Evolutionary conservation across 2,888 invertebrate genomes (phyloP).

Genomic region (Ennomos quercinarius): DNA sequence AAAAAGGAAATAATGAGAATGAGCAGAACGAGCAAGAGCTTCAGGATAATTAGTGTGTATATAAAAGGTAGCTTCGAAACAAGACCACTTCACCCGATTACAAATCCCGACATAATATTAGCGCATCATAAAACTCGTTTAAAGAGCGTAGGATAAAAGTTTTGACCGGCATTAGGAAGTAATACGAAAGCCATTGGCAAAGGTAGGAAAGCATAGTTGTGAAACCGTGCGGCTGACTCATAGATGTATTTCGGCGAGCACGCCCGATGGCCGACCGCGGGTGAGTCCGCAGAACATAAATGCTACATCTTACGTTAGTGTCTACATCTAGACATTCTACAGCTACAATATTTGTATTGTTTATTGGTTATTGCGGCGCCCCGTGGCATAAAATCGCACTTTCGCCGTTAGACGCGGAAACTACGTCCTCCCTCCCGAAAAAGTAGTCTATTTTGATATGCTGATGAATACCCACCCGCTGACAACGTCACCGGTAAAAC

Average conservation of each 20-base stretch:
- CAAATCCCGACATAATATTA: constrained; percentile 5
- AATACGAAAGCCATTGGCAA: constrained; percentile 81
- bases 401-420: too few species aligned
- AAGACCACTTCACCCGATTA: neutral
- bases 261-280: constrained; percentile 42
- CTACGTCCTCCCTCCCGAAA: too few species aligned
- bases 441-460: too few species aligned
- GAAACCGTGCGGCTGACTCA: constrained; percentile 79
- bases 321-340: constrained; percentile 36
- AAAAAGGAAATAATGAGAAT: too few species aligned
- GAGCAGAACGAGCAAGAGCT: too few species aligned
- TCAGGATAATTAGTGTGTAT: too few species aligned
- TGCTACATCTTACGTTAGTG: constrained; percentile 45
- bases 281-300: constrained; percentile 49
- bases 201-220: constrained; percentile 78
- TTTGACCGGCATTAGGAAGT: constrained; percentile 73
- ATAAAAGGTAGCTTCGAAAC: too few species aligned
- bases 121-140: constrained; percentile 15
- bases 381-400: too few species aligned
- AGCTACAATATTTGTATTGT: constrained; percentile 10
- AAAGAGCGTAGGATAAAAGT: constrained; percentile 38
- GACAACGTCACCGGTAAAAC: too few species aligned
- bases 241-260: constrained; percentile 69
- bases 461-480: too few species aligned
- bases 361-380: neutral